Evolutionary conservation across 1,140 invertebrate genomes (phyloP).

Genomic region (Popillia japonica): DNA sequence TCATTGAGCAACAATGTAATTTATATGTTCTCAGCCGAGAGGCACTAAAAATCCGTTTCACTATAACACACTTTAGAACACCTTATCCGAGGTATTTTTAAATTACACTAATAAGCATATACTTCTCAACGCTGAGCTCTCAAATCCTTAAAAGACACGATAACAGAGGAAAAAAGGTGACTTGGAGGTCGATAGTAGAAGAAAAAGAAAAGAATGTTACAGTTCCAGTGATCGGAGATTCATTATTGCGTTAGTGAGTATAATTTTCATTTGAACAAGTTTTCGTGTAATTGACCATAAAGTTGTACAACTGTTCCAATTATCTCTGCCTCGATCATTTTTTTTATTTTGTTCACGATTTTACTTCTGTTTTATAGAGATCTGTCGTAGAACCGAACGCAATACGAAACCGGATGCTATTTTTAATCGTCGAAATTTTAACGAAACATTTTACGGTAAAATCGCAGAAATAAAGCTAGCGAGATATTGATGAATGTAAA

Average conservation of each 20-base stretch:
- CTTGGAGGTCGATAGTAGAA: not conserved
- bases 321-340: slow-evolving; percentile 14
- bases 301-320: slow-evolving; percentile 18
- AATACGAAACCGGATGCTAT: not conserved
- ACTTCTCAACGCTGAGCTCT: not conserved
- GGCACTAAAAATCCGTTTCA: not conserved
- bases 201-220: not conserved
- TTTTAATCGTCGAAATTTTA: not conserved
- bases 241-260: slow-evolving; percentile 20
- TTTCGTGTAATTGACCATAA: slow-evolving; percentile 28
- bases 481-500: not conserved
- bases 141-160: not conserved
- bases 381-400: not conserved
- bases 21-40: not conserved
- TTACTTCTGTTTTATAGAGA: not conserved
- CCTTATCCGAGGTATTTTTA: not conserved
- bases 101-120: not conserved
- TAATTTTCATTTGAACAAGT: slow-evolving; percentile 29
- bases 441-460: not conserved
- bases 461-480: not conserved
- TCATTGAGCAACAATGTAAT: slow-evolving; percentile 14
- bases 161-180: not conserved
- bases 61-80: not conserved
- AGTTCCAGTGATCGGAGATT: slow-evolving; percentile 18
- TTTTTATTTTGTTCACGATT: not conserved